Base-by-base conservation (phyloP, 2,113 vertebrate species). In the Sitta europaea region DNA sequence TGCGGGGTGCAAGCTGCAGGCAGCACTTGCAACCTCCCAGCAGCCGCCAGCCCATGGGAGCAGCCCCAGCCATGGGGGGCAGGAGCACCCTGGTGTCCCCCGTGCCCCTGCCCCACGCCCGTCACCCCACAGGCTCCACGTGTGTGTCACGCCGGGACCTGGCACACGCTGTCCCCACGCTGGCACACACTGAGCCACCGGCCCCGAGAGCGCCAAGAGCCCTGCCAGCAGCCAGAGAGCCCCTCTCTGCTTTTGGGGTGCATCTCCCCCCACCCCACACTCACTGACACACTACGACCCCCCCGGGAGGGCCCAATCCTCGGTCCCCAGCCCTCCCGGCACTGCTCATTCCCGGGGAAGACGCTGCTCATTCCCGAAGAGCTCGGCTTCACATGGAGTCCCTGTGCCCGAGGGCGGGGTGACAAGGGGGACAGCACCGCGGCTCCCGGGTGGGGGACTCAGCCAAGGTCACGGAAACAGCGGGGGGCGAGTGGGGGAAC, bases 391-490 rank as follows among this genome's bases (percentile, higher is more conserved):
- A 3, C 53, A 2, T 0, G 2, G 40, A 77, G 55, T 7, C 23
- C 59, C 68, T 4, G 40, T 14, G 25, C 55, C 67, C 4, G 2
- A 51, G 14, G 35, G 35, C 6, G 45, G 59, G 51, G 70, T 77
- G 88, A 38, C 42, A 21, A 0, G 5, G 48, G 91, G 78, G 53
- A 53, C 47, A 23, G 54, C 31, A 35, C 18, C 3, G 5, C 66
- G 23, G 48, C 66, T 73, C 68, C 53, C 5, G 6, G 63, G 25
- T 3, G 38, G 31, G 74, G 68, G 35, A 72, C 57, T 71, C 14
- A 1, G 48, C 92, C 90, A 93, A 96, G 96, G 95, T 94, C 90
- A 93, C 0, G 2, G 42, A 29, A 22, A 12, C 71, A 51, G 59
- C 3, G 2, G 1, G 47, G 43, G 35, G 14, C 2, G 4, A 29